Percentiles rank a stretch among this genome's conserved stretches.
Evolutionary conservation across 2,797 vertebrate species (phyloP).

Genomic region (Malurus splendens): DNA sequence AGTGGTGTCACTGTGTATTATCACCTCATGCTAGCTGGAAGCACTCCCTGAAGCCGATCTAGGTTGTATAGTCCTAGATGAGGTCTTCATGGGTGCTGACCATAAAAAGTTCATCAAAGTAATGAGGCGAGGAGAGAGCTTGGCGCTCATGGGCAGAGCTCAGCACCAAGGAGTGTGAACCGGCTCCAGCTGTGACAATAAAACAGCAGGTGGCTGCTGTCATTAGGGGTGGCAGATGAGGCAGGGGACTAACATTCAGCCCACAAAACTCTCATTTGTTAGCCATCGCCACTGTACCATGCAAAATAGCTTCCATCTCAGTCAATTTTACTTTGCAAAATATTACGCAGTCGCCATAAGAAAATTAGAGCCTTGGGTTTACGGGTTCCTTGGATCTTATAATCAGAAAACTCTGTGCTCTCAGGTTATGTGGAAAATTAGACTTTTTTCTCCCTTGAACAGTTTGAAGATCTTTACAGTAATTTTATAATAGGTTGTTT

Average conservation of each 20-base stretch:
- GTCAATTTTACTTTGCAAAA: slow-evolving; percentile 79
- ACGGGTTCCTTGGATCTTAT: slow-evolving; percentile 53
- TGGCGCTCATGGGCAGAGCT: slow-evolving; percentile 80
- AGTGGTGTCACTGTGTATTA: slow-evolving; percentile 57
- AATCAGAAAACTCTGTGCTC: slow-evolving; percentile 6
- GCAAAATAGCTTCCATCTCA: slow-evolving; percentile 85
- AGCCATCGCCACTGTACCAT: slow-evolving; percentile 86
- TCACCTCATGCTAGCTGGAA: slow-evolving; percentile 67
- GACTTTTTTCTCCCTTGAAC: not conserved
- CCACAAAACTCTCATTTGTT: slow-evolving; percentile 90
- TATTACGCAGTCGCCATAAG: slow-evolving; percentile 65
- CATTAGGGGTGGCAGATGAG: slow-evolving; percentile 96
- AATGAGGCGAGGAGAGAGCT: slow-evolving; percentile 85
- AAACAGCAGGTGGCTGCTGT: slow-evolving; percentile 98
- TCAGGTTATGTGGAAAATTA: slow-evolving; percentile 18
- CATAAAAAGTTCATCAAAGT: slow-evolving; percentile 98
- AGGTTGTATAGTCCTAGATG: slow-evolving; percentile 80
- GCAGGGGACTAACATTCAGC: slow-evolving; percentile 84
- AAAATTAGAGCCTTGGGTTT: slow-evolving; percentile 61
- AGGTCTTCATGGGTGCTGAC: slow-evolving; percentile 96
- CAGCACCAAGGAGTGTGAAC: slow-evolving; percentile 91
- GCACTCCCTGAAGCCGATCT: slow-evolving; percentile 74
- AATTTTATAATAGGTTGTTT: slow-evolving; percentile 36
- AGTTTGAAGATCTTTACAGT: slow-evolving; percentile 8
- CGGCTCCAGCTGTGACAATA: slow-evolving; percentile 97